Evolutionary conservation across 2,113 vertebrate genomes (phyloP).

Genomic region (Casuarius casuarius): DNA sequence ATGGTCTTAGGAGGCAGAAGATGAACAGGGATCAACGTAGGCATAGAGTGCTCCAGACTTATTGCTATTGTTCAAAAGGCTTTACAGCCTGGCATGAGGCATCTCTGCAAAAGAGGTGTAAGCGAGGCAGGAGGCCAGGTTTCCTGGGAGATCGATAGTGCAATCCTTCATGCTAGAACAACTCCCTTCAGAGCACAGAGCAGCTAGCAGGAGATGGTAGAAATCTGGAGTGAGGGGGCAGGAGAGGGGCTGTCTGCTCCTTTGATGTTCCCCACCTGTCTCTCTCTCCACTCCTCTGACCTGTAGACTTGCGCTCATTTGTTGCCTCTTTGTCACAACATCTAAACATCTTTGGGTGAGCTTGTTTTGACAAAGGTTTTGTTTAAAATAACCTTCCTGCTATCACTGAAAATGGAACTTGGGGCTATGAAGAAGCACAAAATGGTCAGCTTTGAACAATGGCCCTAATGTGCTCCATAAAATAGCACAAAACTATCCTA

Average conservation of each 20-base stretch:
- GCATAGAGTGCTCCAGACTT: too few species aligned
- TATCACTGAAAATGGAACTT: not conserved
- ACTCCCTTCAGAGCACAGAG: not conserved
- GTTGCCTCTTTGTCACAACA: accelerated
- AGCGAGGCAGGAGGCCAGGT: too few species aligned
- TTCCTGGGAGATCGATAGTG: too few species aligned
- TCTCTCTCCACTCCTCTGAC: not conserved
- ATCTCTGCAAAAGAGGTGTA: too few species aligned
- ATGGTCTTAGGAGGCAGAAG: too few species aligned
- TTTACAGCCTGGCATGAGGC: too few species aligned
- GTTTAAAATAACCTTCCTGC: not conserved
- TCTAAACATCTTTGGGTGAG: not conserved
- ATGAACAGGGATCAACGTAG: too few species aligned
- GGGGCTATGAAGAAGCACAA: not conserved
- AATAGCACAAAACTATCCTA: not conserved
- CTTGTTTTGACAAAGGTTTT: not conserved
- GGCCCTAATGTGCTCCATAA: not conserved
- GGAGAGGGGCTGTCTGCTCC: not conserved
- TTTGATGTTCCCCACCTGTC: accelerated
- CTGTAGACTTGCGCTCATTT: not conserved
- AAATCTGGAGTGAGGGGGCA: not conserved
- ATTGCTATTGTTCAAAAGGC: too few species aligned
- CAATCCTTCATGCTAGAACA: too few species aligned
- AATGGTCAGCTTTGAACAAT: not conserved
- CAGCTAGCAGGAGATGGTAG: not conserved